These are phyloP conservation scores for Pangasianodon gigas DNA, from an alignment of 2,113 vertebrate genomes.

Conservation along the genomic window DNA sequence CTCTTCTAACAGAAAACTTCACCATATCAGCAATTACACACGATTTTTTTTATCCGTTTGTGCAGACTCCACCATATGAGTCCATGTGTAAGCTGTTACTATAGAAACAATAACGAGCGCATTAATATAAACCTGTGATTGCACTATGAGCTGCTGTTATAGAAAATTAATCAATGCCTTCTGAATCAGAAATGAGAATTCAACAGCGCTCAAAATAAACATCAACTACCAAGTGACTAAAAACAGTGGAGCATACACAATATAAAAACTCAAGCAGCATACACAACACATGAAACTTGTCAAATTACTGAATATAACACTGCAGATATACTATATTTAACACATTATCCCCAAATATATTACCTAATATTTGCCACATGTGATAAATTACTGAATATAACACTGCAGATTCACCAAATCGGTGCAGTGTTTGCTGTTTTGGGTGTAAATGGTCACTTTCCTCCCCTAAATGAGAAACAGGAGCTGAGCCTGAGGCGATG, in stretches of 20 bases:
- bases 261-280: background rate
- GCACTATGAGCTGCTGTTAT: background rate
- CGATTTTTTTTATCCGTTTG: too few species aligned
- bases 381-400: background rate
- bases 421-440: background rate
- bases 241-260: background rate
- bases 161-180: background rate
- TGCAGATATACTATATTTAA: background rate
- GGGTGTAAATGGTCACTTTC: background rate
- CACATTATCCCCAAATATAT: background rate
- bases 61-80: too few species aligned
- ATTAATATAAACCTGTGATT: background rate
- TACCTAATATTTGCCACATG: background rate
- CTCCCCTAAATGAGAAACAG: conserved; percentile 40
- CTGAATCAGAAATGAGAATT: background rate
- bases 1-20: too few species aligned
- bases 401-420: background rate
- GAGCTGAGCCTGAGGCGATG: conserved; percentile 17
- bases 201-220: background rate
- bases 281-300: background rate
- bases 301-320: background rate
- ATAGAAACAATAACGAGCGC: too few species aligned
- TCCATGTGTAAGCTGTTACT: too few species aligned
- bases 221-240: background rate
- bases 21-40: too few species aligned